Base-by-base conservation (phyloP, 2,797 vertebrate genomes). In the Gymnoscopelus microlampas region DNA sequence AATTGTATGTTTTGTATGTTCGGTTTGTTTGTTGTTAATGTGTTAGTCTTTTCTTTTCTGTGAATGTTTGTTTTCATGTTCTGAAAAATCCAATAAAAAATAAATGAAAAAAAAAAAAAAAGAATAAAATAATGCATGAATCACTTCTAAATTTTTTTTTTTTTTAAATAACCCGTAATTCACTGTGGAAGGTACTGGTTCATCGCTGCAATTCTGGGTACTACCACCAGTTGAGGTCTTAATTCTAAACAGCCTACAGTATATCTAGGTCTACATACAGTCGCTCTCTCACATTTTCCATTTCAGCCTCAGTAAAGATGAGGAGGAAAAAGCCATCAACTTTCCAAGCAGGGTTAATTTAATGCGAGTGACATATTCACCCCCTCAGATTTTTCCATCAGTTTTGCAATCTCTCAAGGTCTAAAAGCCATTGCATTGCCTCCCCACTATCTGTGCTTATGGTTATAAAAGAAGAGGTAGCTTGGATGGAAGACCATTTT, bases 331-430 rank as follows among this genome's bases (percentile, higher is more conserved):
- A 67, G 68, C 49, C 56, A 2, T 26, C 60, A 62, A 69, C 63
- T 77, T 70, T 53, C 76, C 29, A 35, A 67, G 35, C n/a, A 59
- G 77, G 63, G 70, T 49, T 59, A 71, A 76, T 80, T 68, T 61
- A 55, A 74, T 70, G 67, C 11, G 71, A 81, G 60, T 11, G 59
- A 60, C 71, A 63, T 14, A 57, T 61, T 78, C n/a, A 15, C 73
- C 48, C 62, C 76, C 65, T 58, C 65, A 71, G 79, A 84, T 71
- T 82, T 82, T 80, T 74, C 77, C 80, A 90, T 87, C 77, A 81
- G 49, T 75, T 81, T 76, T 24, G 39, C 68, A 74, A 76, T 74
- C 66, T 64, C 51, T 66, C 57, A 60, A 1, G 53, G 55, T 71
- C 53, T 73, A 73, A 48, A 39, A 74, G 66, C 60, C 68, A 68